Evolutionary conservation across 2,113 vertebrate species (phyloP), one percentile per base, ranked within the genome.

Genomic region (Gobio gobio): DNA sequence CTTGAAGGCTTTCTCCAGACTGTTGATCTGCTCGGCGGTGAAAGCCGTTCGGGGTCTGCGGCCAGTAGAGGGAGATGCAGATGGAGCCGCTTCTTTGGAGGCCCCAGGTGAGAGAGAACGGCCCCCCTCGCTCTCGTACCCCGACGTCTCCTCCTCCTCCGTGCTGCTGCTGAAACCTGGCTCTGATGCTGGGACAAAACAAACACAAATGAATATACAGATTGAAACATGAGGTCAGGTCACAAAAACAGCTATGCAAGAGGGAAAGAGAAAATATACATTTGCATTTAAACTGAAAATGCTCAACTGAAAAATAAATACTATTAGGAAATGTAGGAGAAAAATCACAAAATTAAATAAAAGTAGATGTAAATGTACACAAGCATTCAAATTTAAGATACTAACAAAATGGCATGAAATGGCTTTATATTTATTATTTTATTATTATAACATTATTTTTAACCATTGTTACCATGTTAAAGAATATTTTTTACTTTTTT

Each of bases 11-110:
- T 68, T 85, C 89, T 95, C 95, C 89, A 95, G 89, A 75, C 89
- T 93, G 86, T 87, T 89, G 87, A 95, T 94, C 90, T 95, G 94
- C 87, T 95, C 94, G 0, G 89, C 90, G 0, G 94, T 95, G 90
- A 95, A 95, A 10, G 94, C 93, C 0, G 95, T 95, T 1, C 95
- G 94, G 0, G 94, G 93, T 22, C 94, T 88, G 83, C 94, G 85
- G 36, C 93, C 93, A 0, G 80, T 70, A 0, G 89, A 85, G 0
- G 93, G 92, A 0, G 92, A 92, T 0, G 66, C 26, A 0, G 89
- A 87, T 0, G 88, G 54, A 3, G 83, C 10, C 29, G 88, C 22
- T 61, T 87, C 78, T 0, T 86, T 3, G 10, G 73, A 54, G 18
- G 77, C 54, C 0, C 86, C 51, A 2, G 93, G 92, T 13, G 93